phyloP scores from a whole-genome alignment of 2,113 vertebrate species.

The Enhydra lutris region DNA sequence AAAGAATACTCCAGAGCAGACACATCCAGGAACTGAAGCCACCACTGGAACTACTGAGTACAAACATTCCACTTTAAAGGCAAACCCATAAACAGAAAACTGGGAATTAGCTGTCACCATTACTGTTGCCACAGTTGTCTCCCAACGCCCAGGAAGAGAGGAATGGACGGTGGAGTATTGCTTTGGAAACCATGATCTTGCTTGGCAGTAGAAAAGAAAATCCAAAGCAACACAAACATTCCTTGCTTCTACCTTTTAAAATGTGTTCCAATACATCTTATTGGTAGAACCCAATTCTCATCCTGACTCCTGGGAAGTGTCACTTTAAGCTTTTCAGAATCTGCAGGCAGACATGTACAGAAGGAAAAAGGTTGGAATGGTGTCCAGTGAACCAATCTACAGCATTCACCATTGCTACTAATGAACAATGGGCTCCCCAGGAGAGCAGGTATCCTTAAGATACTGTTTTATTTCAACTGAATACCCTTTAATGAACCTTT shows the following conservation, averaged over 20 bases:
- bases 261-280: background rate
- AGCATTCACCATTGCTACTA: background rate
- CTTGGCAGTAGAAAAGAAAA: background rate
- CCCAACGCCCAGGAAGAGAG: background rate
- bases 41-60: background rate
- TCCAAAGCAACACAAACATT: background rate
- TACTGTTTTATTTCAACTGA: background rate
- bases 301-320: background rate
- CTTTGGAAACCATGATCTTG: background rate
- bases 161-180: background rate
- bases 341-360: background rate
- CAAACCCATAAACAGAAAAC: background rate
- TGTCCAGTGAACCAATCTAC: background rate
- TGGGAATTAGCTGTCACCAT: background rate
- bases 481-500: background rate
- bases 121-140: background rate
- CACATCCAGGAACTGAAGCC: background rate
- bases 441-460: background rate
- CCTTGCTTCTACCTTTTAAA: background rate
- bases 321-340: background rate
- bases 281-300: background rate
- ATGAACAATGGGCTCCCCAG: too few species aligned
- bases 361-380: background rate
- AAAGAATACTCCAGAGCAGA: background rate
- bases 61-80: background rate